These are phyloP conservation scores for Phanerotoma sp. DNA, from an alignment of 2,888 invertebrate species.

Conservation along the genomic window DNA sequence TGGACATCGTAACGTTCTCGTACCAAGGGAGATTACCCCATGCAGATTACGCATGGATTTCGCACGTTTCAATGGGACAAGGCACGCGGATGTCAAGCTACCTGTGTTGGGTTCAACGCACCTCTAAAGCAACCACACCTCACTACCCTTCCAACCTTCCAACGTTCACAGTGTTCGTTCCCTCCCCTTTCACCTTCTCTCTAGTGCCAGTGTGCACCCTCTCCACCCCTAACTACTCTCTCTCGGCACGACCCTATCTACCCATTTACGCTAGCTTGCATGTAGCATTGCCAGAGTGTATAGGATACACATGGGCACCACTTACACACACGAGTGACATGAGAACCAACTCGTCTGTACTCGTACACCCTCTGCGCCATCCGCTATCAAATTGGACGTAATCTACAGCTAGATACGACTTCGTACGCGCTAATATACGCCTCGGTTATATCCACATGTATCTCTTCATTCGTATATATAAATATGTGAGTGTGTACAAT, in stretches of 20 bases:
- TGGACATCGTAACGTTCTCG: constrained; percentile 8
- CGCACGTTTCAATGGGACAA: constrained; percentile 54
- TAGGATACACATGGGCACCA: constrained; percentile 17
- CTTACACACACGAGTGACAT: constrained; percentile 14
- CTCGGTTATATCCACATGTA: constrained; percentile 3
- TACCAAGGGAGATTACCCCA: constrained; percentile 23
- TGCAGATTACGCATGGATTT: constrained; percentile 52
- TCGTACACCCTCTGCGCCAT: constrained; percentile 23
- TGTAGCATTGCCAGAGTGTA: constrained; percentile 20
- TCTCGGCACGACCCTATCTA: constrained; percentile 30
- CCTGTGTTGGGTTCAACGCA: constrained; percentile 56
- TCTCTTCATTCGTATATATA: constrained; percentile 9
- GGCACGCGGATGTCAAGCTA: constrained; percentile 54
- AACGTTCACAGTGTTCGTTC: constrained; percentile 41
- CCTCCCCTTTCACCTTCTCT: constrained; percentile 34
- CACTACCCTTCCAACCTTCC: constrained; percentile 49
- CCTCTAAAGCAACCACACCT: constrained; percentile 57
- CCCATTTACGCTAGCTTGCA: constrained; percentile 37
- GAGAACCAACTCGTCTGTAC: constrained; percentile 18
- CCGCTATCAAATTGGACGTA: constrained; percentile 50
- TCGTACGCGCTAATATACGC: constrained; percentile 28
- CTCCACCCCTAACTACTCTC: constrained; percentile 34
- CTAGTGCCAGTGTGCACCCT: constrained; percentile 39
- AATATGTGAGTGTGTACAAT: constrained; percentile 7
- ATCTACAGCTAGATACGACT: constrained; percentile 33